Conservation (phyloP, 2,797 vertebrate genomes). For the Pterois miles region DNA sequence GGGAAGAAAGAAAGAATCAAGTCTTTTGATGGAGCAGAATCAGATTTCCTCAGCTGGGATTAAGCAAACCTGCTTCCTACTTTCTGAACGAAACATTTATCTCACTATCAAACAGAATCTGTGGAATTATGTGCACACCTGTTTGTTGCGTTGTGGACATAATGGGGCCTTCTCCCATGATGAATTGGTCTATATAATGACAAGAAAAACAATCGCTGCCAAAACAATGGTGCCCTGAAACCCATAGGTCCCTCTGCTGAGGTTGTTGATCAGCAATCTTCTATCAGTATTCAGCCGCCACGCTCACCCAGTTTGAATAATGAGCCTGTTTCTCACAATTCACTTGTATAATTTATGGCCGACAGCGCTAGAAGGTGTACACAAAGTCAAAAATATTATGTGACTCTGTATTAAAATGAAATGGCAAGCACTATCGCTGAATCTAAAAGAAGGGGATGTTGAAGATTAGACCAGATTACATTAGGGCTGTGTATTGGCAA, state of each 20-base stretch:
- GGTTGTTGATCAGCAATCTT: constrained; percentile 29
- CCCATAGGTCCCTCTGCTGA: constrained; percentile 9
- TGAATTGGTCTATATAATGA: constrained; percentile 24
- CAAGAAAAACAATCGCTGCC: constrained; percentile 32
- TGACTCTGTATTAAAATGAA: constrained; percentile 35
- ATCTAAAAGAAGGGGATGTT: constrained; percentile 35
- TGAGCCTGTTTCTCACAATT: constrained; percentile 46
- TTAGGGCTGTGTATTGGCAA: too few species aligned
- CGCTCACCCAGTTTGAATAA: constrained; percentile 50
- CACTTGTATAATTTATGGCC: constrained; percentile 48
- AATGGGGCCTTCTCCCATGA: constrained; percentile 23
- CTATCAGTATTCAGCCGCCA: constrained; percentile 20
- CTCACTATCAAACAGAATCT: constrained; percentile 28
- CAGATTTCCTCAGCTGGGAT: constrained; percentile 21
- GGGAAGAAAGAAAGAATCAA: constrained; percentile 72
- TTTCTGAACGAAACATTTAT: constrained; percentile 4
- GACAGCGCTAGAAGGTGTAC: constrained; percentile 25
- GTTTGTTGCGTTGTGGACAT: constrained; percentile 24
- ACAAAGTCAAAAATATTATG: constrained; percentile 27
- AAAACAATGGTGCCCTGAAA: constrained; percentile 22
- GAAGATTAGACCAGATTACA: constrained; percentile 52
- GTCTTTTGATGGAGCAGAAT: constrained; percentile 60
- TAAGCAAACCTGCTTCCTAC: constrained; percentile 1
- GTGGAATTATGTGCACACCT: constrained; percentile 5
- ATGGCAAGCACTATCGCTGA: constrained; percentile 40